Conservation (phyloP, 2,797 vertebrate species). For the Poecilia gillii region DNA sequence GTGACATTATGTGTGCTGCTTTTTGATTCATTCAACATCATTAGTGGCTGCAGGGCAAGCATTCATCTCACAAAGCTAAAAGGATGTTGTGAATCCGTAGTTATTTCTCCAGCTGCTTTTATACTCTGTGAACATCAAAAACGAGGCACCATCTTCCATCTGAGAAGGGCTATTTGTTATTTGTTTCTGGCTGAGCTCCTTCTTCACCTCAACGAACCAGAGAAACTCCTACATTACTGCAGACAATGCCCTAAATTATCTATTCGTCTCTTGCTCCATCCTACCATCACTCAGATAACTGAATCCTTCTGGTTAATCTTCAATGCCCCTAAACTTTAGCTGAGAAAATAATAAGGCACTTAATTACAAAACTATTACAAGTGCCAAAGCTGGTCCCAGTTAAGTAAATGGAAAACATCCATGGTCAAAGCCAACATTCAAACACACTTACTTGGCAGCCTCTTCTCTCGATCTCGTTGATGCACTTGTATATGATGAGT, state of each 20-base stretch:
- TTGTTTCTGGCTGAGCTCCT: not conserved
- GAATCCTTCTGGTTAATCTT: not conserved
- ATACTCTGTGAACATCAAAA: constrained; percentile 27
- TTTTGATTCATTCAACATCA: constrained; percentile 41
- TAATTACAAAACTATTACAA: not conserved
- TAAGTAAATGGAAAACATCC: not conserved
- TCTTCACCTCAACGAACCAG: not conserved
- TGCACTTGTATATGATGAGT: constrained; percentile 93
- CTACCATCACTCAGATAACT: not conserved
- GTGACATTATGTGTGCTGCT: constrained; percentile 31
- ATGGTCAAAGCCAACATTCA: not conserved
- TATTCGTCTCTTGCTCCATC: not conserved
- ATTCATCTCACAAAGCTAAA: constrained; percentile 34
- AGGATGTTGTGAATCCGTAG: constrained; percentile 21
- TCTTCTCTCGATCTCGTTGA: constrained; percentile 94
- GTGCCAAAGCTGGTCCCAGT: not conserved
- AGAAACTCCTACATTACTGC: not conserved
- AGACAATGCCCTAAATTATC: not conserved
- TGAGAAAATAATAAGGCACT: not conserved
- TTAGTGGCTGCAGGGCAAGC: constrained; percentile 45
- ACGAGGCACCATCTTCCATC: constrained; percentile 4
- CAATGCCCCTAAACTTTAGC: not conserved
- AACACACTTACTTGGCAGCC: constrained; percentile 91
- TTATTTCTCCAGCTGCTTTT: constrained; percentile 36
- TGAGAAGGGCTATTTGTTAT: not conserved